Evolutionary conservation across 2,797 vertebrate species (phyloP).

Genomic region (Phalanger gymnotis): DNA sequence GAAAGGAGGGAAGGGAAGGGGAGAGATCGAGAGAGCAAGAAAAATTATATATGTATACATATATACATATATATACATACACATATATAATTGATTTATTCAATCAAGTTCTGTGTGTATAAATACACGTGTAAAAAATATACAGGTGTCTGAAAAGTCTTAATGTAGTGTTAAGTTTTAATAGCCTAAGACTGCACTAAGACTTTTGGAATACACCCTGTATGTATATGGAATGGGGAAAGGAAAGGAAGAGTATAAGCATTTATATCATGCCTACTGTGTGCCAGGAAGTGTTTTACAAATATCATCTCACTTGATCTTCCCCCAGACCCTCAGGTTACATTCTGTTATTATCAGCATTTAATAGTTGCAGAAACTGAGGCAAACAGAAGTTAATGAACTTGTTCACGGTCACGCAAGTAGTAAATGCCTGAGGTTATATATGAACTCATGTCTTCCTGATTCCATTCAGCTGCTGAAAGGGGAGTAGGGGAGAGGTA

Average conservation of each 20-base stretch:
- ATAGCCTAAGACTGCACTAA: neutral
- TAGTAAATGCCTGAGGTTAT: neutral
- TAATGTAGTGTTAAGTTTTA: neutral
- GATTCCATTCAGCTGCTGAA: neutral
- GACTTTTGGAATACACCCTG: neutral
- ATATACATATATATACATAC: too few relatives aligned
- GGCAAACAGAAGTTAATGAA: neutral
- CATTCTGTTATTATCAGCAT: neutral
- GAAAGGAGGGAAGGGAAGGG: too few relatives aligned
- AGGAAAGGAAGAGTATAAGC: neutral
- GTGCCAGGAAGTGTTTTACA: neutral
- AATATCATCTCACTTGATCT: neutral
- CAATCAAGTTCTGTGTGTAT: too few relatives aligned
- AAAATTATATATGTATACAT: neutral
- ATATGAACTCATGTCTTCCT: neutral
- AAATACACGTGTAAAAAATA: too few relatives aligned
- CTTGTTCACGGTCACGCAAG: neutral
- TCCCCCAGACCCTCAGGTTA: neutral
- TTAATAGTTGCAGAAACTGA: neutral
- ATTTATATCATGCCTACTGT: neutral
- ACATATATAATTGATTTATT: too few relatives aligned
- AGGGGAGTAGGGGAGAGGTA: neutral
- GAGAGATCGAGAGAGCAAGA: too few relatives aligned
- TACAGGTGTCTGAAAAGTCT: neutral
- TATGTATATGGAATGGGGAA: neutral